Base-by-base conservation (phyloP, 1,140 invertebrate species). In the Dysdera silvatica region DNA sequence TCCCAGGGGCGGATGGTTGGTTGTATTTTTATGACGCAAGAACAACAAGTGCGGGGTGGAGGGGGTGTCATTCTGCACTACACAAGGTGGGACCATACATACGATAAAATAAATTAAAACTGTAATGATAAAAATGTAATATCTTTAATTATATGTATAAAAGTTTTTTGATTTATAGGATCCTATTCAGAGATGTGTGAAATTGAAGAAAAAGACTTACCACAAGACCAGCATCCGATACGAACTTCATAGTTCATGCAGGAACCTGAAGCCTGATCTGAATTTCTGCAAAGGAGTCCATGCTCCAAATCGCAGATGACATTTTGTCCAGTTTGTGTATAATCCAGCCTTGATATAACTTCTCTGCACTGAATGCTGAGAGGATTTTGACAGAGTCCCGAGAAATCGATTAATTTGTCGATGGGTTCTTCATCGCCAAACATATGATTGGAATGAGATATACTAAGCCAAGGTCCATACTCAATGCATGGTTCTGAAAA, bases 251-350 rank as follows among this genome's bases (percentile, higher is more conserved):
- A 75, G 62, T 75, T 71, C 45, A 67, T 68, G 45, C 74, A 75
- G 20, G 41, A 31, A 1, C 33, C 8, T 5, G 58, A 54, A 3
- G 23, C 6, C 28, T 65, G 63, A 12, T 60, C 32, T 7, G 24
- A 5, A 12, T 78, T 75, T 26, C 54, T 55, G 62, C 79, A 80
- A 14, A 68, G 66, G 4, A 79, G 67, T 23, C 78, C 78, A 31
- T 72, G 69, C 4, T 68, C 65, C 3, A 76, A 33, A 47, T 74
- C 67, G 67, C 78, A 80, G 7, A 70, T 71, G 0, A 75, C 68
- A 1, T 61, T 67, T 48, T 75, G 74, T 1, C 71, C 71, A 28
- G 37, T 55, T 32, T 49, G 16, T 12, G 49, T 40, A 20, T 60
- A 65, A 28, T 60, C 57, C 14, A 48, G 45, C 6, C 33, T 16